Evolutionary conservation across 2,888 invertebrate species (phyloP).

Genomic region (Idaea biselata): DNA sequence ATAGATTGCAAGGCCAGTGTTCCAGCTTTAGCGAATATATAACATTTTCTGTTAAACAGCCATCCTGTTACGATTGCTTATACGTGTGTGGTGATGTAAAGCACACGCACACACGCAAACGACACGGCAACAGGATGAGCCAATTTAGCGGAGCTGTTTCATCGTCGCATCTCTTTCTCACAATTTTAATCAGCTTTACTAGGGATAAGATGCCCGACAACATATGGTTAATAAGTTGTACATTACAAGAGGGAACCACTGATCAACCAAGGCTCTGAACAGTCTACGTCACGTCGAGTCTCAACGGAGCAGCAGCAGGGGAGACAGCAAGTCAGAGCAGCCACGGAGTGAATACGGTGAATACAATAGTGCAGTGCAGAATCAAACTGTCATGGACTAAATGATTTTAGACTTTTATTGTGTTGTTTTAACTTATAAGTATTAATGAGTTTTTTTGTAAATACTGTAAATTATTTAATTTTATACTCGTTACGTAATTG

Average conservation of each 20-base stretch:
- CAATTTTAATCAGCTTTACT: conserved; percentile 65
- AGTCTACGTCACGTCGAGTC: conserved; percentile 19
- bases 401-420: conserved; percentile 26
- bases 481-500: conserved; percentile 15
- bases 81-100: conserved; percentile 71
- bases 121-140: conserved; percentile 41
- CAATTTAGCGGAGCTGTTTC: conserved; percentile 41
- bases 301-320: conserved; percentile 30
- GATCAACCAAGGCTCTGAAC: not conserved
- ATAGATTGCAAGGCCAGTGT: conserved; percentile 95
- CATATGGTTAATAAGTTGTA: conserved; percentile 44
- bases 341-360: conserved; percentile 22
- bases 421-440: conserved; percentile 11
- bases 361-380: conserved; percentile 27
- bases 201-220: conserved; percentile 56
- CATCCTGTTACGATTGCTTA: conserved; percentile 59
- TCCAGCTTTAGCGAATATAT: conserved; percentile 79
- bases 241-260: conserved; percentile 38
- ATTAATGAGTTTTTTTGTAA: conserved; percentile 24
- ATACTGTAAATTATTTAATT: conserved; percentile 28
- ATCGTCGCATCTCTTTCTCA: conserved; percentile 50
- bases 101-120: conserved; percentile 26
- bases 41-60: conserved; percentile 70
- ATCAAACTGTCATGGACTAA: conserved; percentile 27
- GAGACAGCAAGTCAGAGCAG: conserved; percentile 23